Base-by-base conservation (phyloP, 2,113 vertebrate genomes). In the Pterocles burchelli region DNA sequence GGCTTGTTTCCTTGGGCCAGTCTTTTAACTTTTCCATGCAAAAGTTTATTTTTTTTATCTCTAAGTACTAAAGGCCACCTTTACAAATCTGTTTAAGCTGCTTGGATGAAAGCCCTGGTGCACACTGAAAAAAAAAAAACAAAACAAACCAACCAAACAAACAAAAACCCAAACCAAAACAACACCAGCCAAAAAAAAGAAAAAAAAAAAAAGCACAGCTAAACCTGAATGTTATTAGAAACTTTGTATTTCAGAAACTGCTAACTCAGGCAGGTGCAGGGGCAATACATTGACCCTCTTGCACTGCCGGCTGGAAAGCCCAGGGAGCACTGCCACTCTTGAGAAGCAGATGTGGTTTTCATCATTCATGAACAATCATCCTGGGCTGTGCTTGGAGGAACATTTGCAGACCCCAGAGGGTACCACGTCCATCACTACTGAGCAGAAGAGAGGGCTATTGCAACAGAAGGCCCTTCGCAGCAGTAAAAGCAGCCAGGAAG, bases 301-400 rank as follows among this genome's bases (percentile, higher is more conserved):
- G 10, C 43, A 33, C 34, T 71, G 67, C 31, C n/a, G 75, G 33
- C 61, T 90, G 77, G 26, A 41, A 95, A 78, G 48, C 72, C 41
- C 41, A 41, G 45, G 51, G 57, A 84, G 26, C 13, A 28, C 48
- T 65, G 28, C 45, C n/a, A 2, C 76, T 74, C 82, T 49, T 33
- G 61, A 81, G 65, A 55, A 77, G 71, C 59, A 85, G 79, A 81
- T 61, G 36, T 65, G 72, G 6, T 75, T 93, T 91, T 59, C 76
- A 94, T 92, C 79, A 86, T 88, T 95, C 86, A 90, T 91, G 85
- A 88, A 29, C 3, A 2, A 67, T 85, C 46, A 26, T 49, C 80
- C 43, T 75, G 80, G 61, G 29, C 73, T 67, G 45, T 3, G 5
- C 65, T 81, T 84, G 48, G 49, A 77, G 46, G 82, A 91, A 79